Evolutionary conservation across 1,140 invertebrate genomes (phyloP), one percentile per base, ranked within the genome.

Genomic region (Platyscapa corneri): DNA sequence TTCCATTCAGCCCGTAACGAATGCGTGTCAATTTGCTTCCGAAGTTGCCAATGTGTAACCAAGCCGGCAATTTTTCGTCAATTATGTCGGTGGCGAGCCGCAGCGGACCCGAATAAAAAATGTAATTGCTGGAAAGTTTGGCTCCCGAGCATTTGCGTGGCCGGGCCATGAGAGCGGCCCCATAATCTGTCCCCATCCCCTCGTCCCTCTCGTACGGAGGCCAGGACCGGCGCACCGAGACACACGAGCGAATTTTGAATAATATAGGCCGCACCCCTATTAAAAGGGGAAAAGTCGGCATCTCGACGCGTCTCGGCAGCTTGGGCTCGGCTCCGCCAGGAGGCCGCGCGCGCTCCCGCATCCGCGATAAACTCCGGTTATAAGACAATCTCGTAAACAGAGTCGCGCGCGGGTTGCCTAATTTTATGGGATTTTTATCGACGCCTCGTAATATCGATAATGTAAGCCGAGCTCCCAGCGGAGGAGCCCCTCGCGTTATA

Each of bases 351-450:
- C 49, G 65, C 49, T 65, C 67, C 64, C 75, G 37, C 34, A 30
- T n/a, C 56, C 74, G 74, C 56, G 49, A 78, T 83, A 83, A 83
- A 83, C 74, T 83, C 65, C 34, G 42, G 8, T 78, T 78, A 65
- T 42, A 18, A 64, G 10, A 65, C 56, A 84, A 76, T 80, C 77
- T 86, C 83, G 76, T 84, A 79, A 79, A 78, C 78, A 77, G 20
- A n/a, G 16, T 0, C 53, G 56, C 87, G 86, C 87, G 80, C 87
- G 90, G 88, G 88, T 90, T 92, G 90, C 90, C 91, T 92, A 92
- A 93, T 93, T 92, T 93, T 92, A 93, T 93, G 92, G 90, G 90
- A 92, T 92, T 93, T 93, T 93, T 93, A 93, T 93, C 92, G 91
- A 90, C 91, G 90, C 89, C 90, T 92, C 91, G 92, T 92, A 92